Evolutionary conservation across 2,113 vertebrate genomes (phyloP).

Genomic region (Zosterops japonicus): DNA sequence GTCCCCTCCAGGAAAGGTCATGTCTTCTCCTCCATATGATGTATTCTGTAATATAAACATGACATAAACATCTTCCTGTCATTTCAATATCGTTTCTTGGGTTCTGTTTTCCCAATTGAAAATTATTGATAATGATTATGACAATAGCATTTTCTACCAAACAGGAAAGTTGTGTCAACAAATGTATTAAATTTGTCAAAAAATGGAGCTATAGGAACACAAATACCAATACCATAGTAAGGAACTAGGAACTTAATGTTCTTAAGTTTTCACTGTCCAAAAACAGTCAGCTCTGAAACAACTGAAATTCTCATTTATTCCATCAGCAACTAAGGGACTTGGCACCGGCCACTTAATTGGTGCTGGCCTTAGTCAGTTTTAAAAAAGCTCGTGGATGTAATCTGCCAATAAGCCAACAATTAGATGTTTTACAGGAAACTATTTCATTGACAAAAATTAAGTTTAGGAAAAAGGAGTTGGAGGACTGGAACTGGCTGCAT

Average conservation of each 20-base stretch:
- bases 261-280: neutral
- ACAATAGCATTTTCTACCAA: neutral
- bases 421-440: constrained; percentile 42
- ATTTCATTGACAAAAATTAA: constrained; percentile 62
- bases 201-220: neutral
- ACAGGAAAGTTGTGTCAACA: neutral
- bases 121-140: neutral
- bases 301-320: constrained; percentile 42
- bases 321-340: constrained; percentile 15
- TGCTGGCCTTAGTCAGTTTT: constrained; percentile 2
- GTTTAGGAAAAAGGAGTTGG: constrained; percentile 24
- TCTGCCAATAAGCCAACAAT: constrained; percentile 19
- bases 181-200: neutral
- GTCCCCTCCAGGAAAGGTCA: neutral
- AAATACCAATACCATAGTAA: neutral
- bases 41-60: neutral
- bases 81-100: neutral
- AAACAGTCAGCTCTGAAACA: neutral
- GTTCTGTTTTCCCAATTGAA: neutral
- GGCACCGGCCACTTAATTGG: neutral
- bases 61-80: too few species aligned
- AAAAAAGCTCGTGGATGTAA: neutral
- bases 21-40: neutral
- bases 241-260: neutral
- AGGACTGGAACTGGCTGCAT: constrained; percentile 23